A percentile compares a stretch with the other conserved stretches of the same genome.
These are phyloP conservation scores for Gymnothorax reevesii DNA, from an alignment of 2,797 vertebrate genomes.

Conservation along the genomic window DNA sequence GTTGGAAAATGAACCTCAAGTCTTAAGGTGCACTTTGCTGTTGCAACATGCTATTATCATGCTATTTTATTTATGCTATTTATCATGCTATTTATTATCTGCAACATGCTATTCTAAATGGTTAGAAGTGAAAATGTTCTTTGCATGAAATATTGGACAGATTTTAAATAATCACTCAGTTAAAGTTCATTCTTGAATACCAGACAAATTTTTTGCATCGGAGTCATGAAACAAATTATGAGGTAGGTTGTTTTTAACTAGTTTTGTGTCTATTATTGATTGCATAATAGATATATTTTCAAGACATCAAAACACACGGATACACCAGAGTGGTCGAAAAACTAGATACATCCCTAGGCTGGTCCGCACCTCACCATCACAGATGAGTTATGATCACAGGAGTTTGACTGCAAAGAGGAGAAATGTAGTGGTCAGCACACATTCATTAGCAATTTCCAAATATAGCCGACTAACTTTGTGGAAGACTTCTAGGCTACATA, in stretches of 20 bases:
- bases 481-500: no score
- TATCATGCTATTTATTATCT: neutral
- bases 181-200: neutral
- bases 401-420: neutral
- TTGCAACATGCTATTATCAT: neutral
- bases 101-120: neutral
- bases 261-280: neutral
- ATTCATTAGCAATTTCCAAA: neutral
- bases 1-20: neutral
- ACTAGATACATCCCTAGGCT: neutral
- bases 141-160: no score
- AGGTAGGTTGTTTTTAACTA: neutral
- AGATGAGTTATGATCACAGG: neutral
- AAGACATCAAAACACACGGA: neutral
- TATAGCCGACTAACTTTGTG: no score
- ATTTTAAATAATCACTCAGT: neutral
- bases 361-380: constrained; percentile 12
- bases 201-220: neutral
- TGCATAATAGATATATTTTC: neutral
- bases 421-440: neutral
- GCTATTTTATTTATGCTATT: neutral
- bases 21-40: neutral
- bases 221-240: neutral
- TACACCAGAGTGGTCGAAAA: neutral
- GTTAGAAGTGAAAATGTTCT: no score